Evolutionary conservation across 1,140 invertebrate genomes (phyloP), one percentile per base, ranked within the genome.

Genomic region (Drosophila carrolli): DNA sequence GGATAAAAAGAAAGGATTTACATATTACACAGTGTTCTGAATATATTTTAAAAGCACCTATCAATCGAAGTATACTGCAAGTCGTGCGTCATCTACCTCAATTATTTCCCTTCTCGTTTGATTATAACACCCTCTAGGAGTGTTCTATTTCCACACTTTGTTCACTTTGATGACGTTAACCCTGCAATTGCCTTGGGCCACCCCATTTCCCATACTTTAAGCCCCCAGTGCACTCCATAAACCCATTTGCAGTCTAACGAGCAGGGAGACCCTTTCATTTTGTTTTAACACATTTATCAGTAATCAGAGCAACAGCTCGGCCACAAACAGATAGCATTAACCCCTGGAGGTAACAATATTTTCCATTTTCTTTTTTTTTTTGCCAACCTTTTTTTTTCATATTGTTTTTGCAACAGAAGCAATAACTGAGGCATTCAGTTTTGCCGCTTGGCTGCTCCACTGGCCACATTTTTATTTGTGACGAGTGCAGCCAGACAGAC

Each of bases 371-470:
- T 38, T 59, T 40, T 35, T 46, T 37, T n/a, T 70, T 51, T 54
- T 46, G 9, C 23, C 3, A 23, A 23, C 23, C 23, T 23, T 60
- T 61, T 19, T 74, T 44, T 72, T 27, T 56, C 43, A 56, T 67
- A 59, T 73, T 78, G 44, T 71, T 85, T 40, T 54, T 62, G 65
- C 58, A 55, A 74, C 76, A 84, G 71, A 74, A 74, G 50, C 75
- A 72, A 75, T 80, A 84, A 75, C 63, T 76, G 60, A 84, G 71
- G 76, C 71, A 83, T 80, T 83, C 74, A 73, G 55, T 43, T 40
- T 82, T 79, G 83, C 83, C 80, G 76, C 84, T 80, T 89, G 83
- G 79, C 79, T 86, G 83, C 58, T 81, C 79, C 70, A 78, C 68
- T 85, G 67, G 79, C 80, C 72, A 75, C 74, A 75, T 67, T 75